Conservation (phyloP, 2,888 invertebrate genomes). For the Ligdia adustata region DNA sequence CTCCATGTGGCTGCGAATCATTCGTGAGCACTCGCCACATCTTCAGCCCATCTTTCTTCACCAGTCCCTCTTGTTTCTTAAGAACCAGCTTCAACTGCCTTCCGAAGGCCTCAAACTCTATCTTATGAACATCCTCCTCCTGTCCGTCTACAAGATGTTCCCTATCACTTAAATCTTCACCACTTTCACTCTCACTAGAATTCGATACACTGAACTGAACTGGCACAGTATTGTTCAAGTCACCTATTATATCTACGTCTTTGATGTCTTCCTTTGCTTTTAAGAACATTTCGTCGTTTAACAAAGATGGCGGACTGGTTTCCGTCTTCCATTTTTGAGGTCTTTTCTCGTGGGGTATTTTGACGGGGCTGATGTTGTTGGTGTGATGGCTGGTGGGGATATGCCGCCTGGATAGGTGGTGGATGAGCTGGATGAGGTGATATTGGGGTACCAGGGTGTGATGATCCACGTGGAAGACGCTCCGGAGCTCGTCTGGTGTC, state of each 20-base stretch:
- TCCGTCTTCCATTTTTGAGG: conserved; percentile 58
- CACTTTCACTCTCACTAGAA: conserved; percentile 71
- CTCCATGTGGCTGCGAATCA: conserved; percentile 89
- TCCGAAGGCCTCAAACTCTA: conserved; percentile 92
- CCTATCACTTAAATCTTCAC: conserved; percentile 53
- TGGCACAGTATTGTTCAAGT: conserved; percentile 72
- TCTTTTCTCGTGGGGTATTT: conserved; percentile 70
- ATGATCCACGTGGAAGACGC: conserved; percentile 92
- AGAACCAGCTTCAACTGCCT: conserved; percentile 89
- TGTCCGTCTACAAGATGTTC: conserved; percentile 64
- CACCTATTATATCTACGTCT: conserved; percentile 73
- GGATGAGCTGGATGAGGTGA: conserved; percentile 90
- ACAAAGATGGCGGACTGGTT: conserved; percentile 63
- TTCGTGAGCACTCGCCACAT: conserved; percentile 93
- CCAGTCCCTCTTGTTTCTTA: conserved; percentile 90
- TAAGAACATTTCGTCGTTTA: conserved; percentile 76
- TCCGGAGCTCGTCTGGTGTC: conserved; percentile 91
- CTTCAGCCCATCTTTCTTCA: conserved; percentile 90
- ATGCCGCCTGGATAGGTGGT: conserved; percentile 80
- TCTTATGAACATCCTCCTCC: conserved; percentile 83
- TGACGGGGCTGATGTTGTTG: conserved; percentile 54
- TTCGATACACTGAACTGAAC: conserved; percentile 68
- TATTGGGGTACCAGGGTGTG: conserved; percentile 92
- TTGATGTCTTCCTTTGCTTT: conserved; percentile 66
- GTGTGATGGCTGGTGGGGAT: conserved; percentile 58